Conservation (phyloP, 1,140 invertebrate species). For the Metaphire vulgaris region DNA sequence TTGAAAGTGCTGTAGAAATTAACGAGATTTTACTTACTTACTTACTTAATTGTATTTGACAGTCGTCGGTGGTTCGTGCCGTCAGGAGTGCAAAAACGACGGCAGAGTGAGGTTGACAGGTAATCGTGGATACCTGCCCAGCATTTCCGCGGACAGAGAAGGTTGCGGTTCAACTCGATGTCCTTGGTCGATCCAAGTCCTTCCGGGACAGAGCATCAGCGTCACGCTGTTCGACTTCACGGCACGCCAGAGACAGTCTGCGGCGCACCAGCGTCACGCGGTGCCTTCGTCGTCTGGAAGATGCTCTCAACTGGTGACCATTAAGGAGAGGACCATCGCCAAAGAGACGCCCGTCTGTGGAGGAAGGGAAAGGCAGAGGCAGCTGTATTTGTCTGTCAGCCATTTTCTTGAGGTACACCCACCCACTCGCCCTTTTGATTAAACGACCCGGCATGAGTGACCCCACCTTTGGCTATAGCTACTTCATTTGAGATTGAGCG, state of each 20-base stretch:
- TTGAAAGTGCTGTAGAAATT: too few relatives aligned
- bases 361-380: slow-evolving; percentile 1
- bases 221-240: slow-evolving; percentile 20
- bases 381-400: slow-evolving; percentile 6
- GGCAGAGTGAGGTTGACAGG: not conserved
- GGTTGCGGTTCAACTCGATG: slow-evolving; percentile 19
- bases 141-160: too few relatives aligned
- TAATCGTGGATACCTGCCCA: slow-evolving; percentile 25
- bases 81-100: not conserved
- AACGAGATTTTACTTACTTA: too few relatives aligned
- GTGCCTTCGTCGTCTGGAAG: slow-evolving; percentile 7
- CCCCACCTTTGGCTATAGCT: too few relatives aligned
- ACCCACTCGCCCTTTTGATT: too few relatives aligned
- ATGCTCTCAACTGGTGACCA: not conserved
- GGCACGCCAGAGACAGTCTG: too few relatives aligned
- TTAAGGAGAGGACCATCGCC: slow-evolving; percentile 5
- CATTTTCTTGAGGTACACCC: slow-evolving; percentile 9
- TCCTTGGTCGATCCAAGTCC: slow-evolving; percentile 25
- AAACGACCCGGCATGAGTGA: too few relatives aligned
- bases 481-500: too few relatives aligned
- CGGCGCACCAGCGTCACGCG: not conserved
- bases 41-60: not conserved
- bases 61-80: slow-evolving; percentile 15
- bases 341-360: slow-evolving; percentile 9
- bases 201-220: slow-evolving; percentile 24